These are phyloP conservation scores for Prunella strophiata DNA, from an alignment of 2,797 vertebrate species.

Conservation along the genomic window DNA sequence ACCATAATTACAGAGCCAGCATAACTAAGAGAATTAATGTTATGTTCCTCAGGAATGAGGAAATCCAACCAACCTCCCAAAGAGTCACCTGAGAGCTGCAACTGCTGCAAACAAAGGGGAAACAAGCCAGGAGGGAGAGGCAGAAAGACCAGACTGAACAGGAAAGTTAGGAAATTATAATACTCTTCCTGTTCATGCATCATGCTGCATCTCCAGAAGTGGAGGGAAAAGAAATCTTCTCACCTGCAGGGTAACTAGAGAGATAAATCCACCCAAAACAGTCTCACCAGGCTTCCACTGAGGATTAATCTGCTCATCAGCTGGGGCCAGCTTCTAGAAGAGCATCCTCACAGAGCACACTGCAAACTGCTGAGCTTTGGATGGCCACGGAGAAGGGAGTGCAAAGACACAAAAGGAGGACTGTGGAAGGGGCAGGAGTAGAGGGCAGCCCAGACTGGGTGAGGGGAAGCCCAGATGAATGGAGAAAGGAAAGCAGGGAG, in stretches of 20 bases:
- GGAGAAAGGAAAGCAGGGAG: slow-evolving; percentile 3
- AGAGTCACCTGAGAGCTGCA: not conserved
- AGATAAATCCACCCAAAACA: not conserved
- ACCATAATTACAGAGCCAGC: not conserved
- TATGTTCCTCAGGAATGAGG: not conserved
- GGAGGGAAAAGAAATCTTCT: not conserved
- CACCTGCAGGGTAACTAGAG: slow-evolving; percentile 16
- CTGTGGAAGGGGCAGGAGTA: not conserved
- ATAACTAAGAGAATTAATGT: not conserved
- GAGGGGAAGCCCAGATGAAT: slow-evolving; percentile 30
- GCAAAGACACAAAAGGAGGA: slow-evolving; percentile 8
- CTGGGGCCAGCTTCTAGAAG: not conserved
- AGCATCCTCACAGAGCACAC: not conserved
- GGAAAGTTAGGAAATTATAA: not conserved
- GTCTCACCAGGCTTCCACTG: not conserved
- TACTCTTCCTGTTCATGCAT: not conserved
- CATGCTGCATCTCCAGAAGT: not conserved
- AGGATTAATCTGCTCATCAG: not conserved
- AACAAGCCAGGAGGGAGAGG: not conserved
- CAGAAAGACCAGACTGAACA: not conserved
- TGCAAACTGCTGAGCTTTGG: not conserved
- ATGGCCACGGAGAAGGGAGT: not conserved
- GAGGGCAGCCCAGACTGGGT: slow-evolving; percentile 2
- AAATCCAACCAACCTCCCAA: not conserved
- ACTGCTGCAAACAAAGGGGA: not conserved